These are phyloP conservation scores for Alouatta palliata DNA, from an alignment of 2,113 vertebrate genomes.

Conservation along the genomic window DNA sequence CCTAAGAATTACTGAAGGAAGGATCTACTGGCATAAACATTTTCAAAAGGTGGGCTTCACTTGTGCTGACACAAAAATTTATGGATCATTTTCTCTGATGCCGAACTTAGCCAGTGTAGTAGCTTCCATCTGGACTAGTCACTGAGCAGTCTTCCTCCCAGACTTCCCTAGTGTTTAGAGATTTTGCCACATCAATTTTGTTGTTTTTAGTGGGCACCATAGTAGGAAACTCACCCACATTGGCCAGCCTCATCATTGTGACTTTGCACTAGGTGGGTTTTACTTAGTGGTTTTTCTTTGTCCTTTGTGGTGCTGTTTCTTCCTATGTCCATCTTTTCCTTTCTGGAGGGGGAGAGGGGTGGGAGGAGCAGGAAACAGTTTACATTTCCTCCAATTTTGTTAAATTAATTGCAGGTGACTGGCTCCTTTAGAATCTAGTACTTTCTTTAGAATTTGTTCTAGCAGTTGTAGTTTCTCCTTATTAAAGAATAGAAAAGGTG, in stretches of 20 bases:
- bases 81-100: neutral
- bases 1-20: neutral
- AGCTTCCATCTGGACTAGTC: neutral
- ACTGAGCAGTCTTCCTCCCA: neutral
- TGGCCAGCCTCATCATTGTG: neutral
- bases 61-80: neutral
- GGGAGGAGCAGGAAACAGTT: neutral
- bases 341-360: no score
- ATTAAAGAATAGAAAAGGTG: neutral
- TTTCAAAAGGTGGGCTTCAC: neutral
- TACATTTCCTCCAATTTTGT: neutral
- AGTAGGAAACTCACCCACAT: rapidly evolving
- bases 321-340: neutral
- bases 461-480: neutral
- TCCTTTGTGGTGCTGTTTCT: rapidly evolving
- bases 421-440: neutral
- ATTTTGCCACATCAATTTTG: neutral
- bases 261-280: neutral
- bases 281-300: neutral
- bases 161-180: neutral
- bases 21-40: neutral
- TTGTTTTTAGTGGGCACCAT: neutral
- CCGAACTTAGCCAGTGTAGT: neutral
- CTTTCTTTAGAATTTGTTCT: neutral
- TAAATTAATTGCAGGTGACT: neutral